Base-by-base conservation (phyloP, 2,113 vertebrate species). In the Cygnus atratus region DNA sequence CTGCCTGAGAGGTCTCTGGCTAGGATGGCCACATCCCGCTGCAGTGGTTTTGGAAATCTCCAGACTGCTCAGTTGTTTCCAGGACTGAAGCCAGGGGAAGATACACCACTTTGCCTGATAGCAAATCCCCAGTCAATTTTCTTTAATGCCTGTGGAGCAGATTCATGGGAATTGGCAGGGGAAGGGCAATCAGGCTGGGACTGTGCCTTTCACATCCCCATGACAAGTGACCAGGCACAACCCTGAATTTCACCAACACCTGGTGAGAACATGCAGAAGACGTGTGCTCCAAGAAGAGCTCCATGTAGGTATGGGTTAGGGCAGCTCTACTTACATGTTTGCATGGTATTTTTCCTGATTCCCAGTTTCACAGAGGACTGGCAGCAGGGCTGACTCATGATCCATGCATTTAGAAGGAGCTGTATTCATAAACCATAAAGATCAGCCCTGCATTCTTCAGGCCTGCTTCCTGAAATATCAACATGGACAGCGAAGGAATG, bases 91-190 rank as follows among this genome's bases (percentile, higher is more conserved):
- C 31, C 54, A 78, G n/a, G 9, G 12, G 12, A 84, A 66, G 37
- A 55, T 50, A 31, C 13, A 13, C 46, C 72, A 43, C 13, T 86
- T 55, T 39, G 35, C 54, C 35, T 29, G 9, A 35, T 75, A n/a
- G 2, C 54, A 54, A 67, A 2, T 75, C 13, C 61, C 31, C 13
- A 67, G 0, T 20, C 7, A 3, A 31, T n/a, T 78, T 74, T 66
- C 55, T 48, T 70, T 62, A 74, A 54, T 74, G 55, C 14, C 41
- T 78, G 62, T 59, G 43, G n/a, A 85, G n/a, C 18, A 10, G 4
- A 21, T 44, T 67, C n/a, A 29, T 12, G 35, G 74, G 44, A 55
- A 65, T 4, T 70, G 73, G 19, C 87, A 84, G 39, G 16, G 22
- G 15, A 81, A 81, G 17, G 26, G 20, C 29, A 43, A n/a, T 58